Conservation (phyloP, 1,140 invertebrate species). For the Xylocopa sonorina region DNA sequence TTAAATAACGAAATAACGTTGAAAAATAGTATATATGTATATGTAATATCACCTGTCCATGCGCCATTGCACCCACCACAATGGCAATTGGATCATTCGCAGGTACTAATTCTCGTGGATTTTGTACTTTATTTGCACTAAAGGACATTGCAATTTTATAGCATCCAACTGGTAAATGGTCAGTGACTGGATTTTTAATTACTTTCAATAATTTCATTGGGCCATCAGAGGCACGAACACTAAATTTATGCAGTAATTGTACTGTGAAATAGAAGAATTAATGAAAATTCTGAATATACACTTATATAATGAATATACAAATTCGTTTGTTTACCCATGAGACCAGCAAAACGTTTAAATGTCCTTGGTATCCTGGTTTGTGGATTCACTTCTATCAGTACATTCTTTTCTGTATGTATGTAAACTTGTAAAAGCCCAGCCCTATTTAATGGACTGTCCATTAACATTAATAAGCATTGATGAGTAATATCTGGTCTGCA, state of each 20-base stretch:
- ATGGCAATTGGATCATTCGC: conserved; percentile 92
- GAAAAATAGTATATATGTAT: background rate
- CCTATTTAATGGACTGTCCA: conserved; percentile 97
- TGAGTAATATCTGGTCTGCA: conserved; percentile 97
- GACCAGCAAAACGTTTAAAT: conserved; percentile 98
- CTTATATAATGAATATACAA: background rate
- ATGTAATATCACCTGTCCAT: conserved; percentile 89
- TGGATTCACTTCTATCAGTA: conserved; percentile 98
- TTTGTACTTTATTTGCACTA: conserved; percentile 89
- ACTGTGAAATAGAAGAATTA: conserved; percentile 85
- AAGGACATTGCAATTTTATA: conserved; percentile 96
- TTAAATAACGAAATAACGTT: conserved; percentile 10
- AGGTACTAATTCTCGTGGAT: conserved; percentile 92
- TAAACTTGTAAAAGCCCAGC: conserved; percentile 96
- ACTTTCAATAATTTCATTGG: conserved; percentile 97
- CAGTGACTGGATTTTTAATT: conserved; percentile 97
- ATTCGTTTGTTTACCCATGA: conserved; percentile 91
- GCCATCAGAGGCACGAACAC: conserved; percentile 93
- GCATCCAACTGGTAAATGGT: conserved; percentile 98
- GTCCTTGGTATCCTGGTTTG: conserved; percentile 99
- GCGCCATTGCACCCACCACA: conserved; percentile 98
- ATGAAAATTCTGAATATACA: conserved; percentile 21
- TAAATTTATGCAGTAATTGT: conserved; percentile 97
- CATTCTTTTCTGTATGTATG: conserved; percentile 97
- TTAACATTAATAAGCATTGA: conserved; percentile 97